Base-by-base conservation (phyloP, 2,888 invertebrate genomes). In the Pecten maximus region DNA sequence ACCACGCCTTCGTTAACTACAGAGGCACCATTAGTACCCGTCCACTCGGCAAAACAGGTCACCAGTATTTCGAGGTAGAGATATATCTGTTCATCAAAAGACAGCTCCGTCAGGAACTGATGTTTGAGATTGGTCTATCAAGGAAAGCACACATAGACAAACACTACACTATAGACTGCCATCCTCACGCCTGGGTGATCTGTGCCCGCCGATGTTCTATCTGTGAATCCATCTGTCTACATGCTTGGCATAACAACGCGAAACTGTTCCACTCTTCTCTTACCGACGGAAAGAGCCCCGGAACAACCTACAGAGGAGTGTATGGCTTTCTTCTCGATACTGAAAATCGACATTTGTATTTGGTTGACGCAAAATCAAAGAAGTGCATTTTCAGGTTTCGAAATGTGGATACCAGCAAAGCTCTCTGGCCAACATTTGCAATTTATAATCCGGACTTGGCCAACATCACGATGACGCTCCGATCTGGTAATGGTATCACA, bases 141-240 rank as follows among this genome's bases (percentile, higher is more conserved):
- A 88, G 93, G 15, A 94, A 93, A 90, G 87, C 93, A 0, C 94
- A 94, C 88, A 92, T 94, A 28, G 94, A 94, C 88, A 93, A 92
- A 87, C 92, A 94, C 88, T 94, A 94, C 90, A 93, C 94, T 0
- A 92, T 94, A 8, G 94, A 94, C 87, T 92, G 93, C 28, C 94
- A 93, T 40, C 91, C 92, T 23, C 92, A 92, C 86, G 93, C 94
- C 0, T 94, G 92, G 91, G 92, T 93, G 2, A 91, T 93, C 8
- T 93, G 94, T 88, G 94, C 94, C 3, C 92, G 94, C 50, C 92
- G 94, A 89, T 94, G 94, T 89, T 93, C 93, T n/a, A 92, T 94
- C 12, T 94, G 94, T 87, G 91, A 93, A 35, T 93, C 94, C n/a
- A 92, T 94, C 19, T 94, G 94, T 91, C 88, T 94, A 40, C 93